A percentile compares a stretch with the other conserved stretches of the same genome.
phyloP scores from a whole-genome alignment of 2,888 invertebrate species.

The Drosophila bunnanda region DNA sequence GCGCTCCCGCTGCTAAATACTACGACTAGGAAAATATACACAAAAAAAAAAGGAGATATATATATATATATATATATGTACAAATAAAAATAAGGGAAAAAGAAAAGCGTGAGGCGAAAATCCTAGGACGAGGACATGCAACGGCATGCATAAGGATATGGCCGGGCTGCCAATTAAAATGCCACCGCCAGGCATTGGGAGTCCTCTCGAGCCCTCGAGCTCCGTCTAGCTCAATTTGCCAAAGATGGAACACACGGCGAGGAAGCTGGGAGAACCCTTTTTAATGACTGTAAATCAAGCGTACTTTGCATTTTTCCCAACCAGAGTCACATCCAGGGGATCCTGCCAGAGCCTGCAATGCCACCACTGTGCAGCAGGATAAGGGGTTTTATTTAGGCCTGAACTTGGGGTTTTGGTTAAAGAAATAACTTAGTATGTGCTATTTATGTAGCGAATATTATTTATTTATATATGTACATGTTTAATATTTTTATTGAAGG shows the following conservation, averaged over 20 bases:
- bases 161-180: conserved; percentile 78
- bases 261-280: conserved; percentile 48
- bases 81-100: not conserved
- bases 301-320: conserved; percentile 72
- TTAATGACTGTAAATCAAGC: conserved; percentile 81
- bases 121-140: conserved; percentile 47
- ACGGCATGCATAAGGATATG: conserved; percentile 70
- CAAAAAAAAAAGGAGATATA: not conserved
- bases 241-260: conserved; percentile 19
- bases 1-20: conserved; percentile 56
- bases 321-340: conserved; percentile 44
- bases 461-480: too few relatives aligned
- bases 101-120: not conserved
- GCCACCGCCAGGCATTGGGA: conserved; percentile 72
- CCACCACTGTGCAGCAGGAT: conserved; percentile 26
- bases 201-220: conserved; percentile 40
- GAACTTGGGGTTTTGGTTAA: not conserved
- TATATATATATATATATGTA: too few relatives aligned
- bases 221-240: conserved; percentile 55
- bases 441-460: not conserved
- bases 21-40: conserved; percentile 49
- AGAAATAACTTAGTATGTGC: not conserved
- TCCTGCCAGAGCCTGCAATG: conserved; percentile 2
- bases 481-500: not conserved
- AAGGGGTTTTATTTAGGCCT: not conserved